Conservation (phyloP, 2,888 invertebrate species). For the Caenorhabditis imperialis region DNA sequence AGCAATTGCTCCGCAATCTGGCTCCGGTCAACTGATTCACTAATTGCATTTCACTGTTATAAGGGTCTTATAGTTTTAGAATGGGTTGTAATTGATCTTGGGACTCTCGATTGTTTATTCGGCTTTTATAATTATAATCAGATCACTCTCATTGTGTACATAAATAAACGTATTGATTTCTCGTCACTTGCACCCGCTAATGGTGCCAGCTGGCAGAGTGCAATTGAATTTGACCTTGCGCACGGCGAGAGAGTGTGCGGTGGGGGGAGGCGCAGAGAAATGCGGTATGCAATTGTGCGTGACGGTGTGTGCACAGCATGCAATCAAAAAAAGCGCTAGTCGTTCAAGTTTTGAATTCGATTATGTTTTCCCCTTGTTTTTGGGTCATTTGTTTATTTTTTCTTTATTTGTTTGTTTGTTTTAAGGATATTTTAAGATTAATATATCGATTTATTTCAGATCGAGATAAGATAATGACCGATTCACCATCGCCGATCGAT, state of each 20-base stretch:
- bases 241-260: slow-evolving; percentile 5
- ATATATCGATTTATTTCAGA: background rate
- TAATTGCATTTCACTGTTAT: too few species aligned
- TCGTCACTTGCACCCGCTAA: background rate
- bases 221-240: background rate
- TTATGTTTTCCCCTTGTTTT: slow-evolving; percentile 2
- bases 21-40: slow-evolving; percentile 15
- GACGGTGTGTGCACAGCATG: slow-evolving; percentile 14
- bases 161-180: too few species aligned
- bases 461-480: slow-evolving; percentile 36
- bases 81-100: too few species aligned
- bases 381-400: background rate
- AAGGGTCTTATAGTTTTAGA: too few species aligned
- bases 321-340: slow-evolving; percentile 37
- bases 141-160: too few species aligned
- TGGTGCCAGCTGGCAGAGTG: background rate
- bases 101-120: too few species aligned
- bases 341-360: slow-evolving; percentile 22
- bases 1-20: slow-evolving; percentile 43
- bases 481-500: slow-evolving; percentile 41
- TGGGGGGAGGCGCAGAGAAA: slow-evolving; percentile 19
- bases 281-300: slow-evolving; percentile 13
- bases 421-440: slow-evolving; percentile 1
- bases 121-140: too few species aligned
- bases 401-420: background rate